Evolutionary conservation across 2,888 invertebrate genomes (phyloP), one percentile per base, ranked within the genome.

Genomic region (Chaetogeoica ovagalla): DNA sequence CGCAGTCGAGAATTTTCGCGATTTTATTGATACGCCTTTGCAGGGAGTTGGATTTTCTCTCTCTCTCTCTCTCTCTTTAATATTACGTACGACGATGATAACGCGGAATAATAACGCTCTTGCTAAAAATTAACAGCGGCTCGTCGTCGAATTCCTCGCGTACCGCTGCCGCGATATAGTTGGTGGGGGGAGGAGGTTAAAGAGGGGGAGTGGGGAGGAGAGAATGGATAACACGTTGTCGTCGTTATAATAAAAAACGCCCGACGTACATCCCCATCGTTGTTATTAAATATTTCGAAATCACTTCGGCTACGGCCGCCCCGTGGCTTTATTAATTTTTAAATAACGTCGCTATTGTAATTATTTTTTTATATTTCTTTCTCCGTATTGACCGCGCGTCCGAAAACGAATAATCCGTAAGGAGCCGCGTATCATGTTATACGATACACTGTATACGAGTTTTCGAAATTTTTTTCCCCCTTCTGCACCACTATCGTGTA

Each of bases 231-330:
- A 30, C 4, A 30, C 30, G 59, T 62, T 39, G 21, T 57, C 23
- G 52, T 43, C 8, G 6, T 57, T 68, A 59, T 55, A 63, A 71
- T 79, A 79, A 39, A 23, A 79, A 79, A 79, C 71, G 63, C 79
- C 43, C 63, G 70, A 70, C 69, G 63, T 79, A 55, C 70, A 71
- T 79, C 71, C 30, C 71, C 30, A 30, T 30, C 60, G n/a, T 79
- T 70, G 63, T 79, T 79, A 79, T 79, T 79, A 79, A 79, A 79
- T 79, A 79, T 79, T n/a, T 79, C 57, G 59, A 79, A 79, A 79
- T 79, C 70, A 79, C 79, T 70, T 71, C 21, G 79, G 23, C 57
- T 19, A 19, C 55, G 19, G 48, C n/a, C 48, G n/a, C 30, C 37
- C 37, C 21, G 48, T 3, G 43, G 37, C 60, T 63, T 39, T 79